Evolutionary conservation across 2,797 vertebrate species (phyloP).

Genomic region (Propithecus deckenii): DNA sequence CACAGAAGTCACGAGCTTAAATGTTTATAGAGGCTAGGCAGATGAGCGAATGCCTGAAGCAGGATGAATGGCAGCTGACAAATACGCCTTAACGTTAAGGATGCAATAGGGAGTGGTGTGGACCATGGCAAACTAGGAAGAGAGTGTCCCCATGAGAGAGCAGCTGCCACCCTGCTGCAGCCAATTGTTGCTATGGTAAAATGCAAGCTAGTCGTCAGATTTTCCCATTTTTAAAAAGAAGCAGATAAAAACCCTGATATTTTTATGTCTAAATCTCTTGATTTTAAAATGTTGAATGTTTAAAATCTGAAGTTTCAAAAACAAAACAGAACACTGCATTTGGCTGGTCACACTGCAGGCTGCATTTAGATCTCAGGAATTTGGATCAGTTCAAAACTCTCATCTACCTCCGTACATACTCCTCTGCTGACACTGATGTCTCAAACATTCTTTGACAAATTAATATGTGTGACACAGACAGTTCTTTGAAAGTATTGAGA

Average conservation of each 20-base stretch:
- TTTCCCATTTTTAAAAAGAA: not conserved
- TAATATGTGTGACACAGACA: not conserved
- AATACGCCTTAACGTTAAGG: accelerated
- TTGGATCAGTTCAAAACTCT: not conserved
- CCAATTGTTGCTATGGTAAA: not conserved
- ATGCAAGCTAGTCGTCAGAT: not conserved
- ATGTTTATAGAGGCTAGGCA: not conserved
- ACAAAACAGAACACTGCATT: not conserved
- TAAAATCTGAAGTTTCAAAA: not conserved
- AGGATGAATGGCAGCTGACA: not conserved
- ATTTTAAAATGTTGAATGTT: not conserved
- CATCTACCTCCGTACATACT: not conserved
- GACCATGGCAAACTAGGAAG: accelerated
- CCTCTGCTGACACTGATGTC: not conserved
- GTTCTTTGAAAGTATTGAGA: not conserved
- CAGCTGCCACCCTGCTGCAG: not conserved
- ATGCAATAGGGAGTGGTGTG: not conserved
- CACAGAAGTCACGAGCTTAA: not conserved
- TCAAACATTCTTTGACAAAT: not conserved
- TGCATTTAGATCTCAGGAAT: too few species aligned
- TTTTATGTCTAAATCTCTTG: not conserved
- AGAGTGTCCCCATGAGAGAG: accelerated
- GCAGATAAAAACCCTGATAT: not conserved
- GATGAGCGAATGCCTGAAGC: not conserved
- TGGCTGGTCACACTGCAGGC: not conserved